Evolutionary conservation across 2,888 invertebrate genomes (phyloP).

Genomic region (Hydriomena furcata): DNA sequence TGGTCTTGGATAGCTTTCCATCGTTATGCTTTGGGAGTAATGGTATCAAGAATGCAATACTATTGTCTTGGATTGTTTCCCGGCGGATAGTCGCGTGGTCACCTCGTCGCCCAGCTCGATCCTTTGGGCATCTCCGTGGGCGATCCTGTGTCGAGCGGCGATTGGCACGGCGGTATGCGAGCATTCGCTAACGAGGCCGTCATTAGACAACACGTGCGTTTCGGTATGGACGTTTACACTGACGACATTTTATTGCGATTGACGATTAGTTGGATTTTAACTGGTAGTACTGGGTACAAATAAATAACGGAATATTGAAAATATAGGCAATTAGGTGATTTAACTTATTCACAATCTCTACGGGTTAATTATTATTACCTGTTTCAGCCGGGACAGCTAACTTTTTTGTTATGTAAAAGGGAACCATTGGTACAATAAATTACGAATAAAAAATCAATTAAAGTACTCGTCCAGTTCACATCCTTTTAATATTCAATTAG

Average conservation of each 20-base stretch:
- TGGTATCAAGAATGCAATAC: conserved; percentile 20
- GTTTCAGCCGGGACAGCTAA: no score
- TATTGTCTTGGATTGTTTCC: conserved; percentile 41
- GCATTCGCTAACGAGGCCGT: conserved; percentile 80
- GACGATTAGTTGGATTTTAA: conserved; percentile 55
- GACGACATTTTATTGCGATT: conserved; percentile 52
- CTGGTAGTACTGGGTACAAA: conserved; percentile 34
- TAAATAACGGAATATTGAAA: background rate
- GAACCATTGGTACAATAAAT: no score
- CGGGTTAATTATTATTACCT: no score
- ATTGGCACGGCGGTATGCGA: conserved; percentile 77
- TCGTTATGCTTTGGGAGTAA: conserved; percentile 13
- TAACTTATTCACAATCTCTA: background rate
- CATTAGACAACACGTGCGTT: conserved; percentile 81
- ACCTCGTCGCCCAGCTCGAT: conserved; percentile 96
- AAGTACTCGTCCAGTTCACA: conserved; percentile 32
- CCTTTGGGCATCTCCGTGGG: conserved; percentile 94
- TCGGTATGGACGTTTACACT: conserved; percentile 68
- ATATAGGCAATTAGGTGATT: no score
- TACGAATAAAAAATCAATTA: background rate
- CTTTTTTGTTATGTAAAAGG: no score
- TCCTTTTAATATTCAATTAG: conserved; percentile 39
- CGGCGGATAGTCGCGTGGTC: conserved; percentile 91
- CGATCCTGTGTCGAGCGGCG: conserved; percentile 81
- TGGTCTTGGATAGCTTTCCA: conserved; percentile 3